Base-by-base conservation (phyloP, 2,113 vertebrate genomes). In the Gymnogyps californianus region DNA sequence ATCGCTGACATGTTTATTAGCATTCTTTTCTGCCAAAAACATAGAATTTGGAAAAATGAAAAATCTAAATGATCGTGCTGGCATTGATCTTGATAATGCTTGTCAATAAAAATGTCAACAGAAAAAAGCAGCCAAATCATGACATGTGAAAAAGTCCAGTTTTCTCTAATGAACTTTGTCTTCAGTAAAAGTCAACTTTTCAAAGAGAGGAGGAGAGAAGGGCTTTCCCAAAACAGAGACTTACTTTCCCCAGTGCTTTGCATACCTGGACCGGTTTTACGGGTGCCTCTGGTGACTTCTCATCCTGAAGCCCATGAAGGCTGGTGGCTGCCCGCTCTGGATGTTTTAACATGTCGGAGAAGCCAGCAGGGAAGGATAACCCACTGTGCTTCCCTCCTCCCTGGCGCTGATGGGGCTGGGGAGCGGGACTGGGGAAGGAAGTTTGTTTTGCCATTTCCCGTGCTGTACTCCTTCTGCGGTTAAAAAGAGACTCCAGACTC, bases 401-500 rank as follows among this genome's bases (percentile, higher is more conserved):
- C 54, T n/a, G 61, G 51, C 1, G 2, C 44, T 36, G 88, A 4
- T 42, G 67, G 75, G 29, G 11, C 3, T n/a, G 51, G 24, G 28
- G 54, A 40, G 61, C 0, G 0, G n/a, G 46, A 31, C 46, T 25
- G 34, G 28, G 62, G 58, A 66, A 90, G 78, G 89, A 95, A 91
- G 89, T 52, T 77, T 86, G 54, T 31, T 93, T 90, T 83, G 84
- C 55, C 42, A 4, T 86, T 95, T 93, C 90, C 81, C 22, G 0
- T 77, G 42, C 78, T 47, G 34, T 28, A 7, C 70, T 54, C 74
- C 16, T 91, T 82, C 83, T 83, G 84, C 1, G 3, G 75, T 83
- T 81, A 38, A 66, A 96, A 91, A 52, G 66, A 76, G 86, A 76
- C 62, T 80, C 82, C 91, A 94, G 83, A n/a, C 86, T 89, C 77